phyloP scores from a whole-genome alignment of 2,888 invertebrate species.

The Chrysolina oricalcia region DNA sequence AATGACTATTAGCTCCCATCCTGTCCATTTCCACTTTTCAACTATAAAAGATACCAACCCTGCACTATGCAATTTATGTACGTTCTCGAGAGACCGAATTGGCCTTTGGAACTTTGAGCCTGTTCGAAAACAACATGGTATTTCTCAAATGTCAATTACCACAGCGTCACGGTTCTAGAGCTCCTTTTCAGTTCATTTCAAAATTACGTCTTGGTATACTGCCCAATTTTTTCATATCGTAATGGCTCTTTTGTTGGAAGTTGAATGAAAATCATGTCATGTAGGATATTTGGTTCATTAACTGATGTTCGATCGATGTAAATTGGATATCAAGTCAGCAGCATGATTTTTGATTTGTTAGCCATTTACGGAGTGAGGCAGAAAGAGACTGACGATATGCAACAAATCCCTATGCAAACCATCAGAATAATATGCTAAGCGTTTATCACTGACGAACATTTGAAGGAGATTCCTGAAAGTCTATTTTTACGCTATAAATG shows the following conservation, averaged over 20 bases:
- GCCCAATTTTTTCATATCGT: slow-evolving; percentile 22
- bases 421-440: too few species aligned
- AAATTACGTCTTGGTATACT: slow-evolving; percentile 17
- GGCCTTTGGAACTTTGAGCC: slow-evolving; percentile 45
- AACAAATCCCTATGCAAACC: too few species aligned
- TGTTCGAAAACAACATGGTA: slow-evolving; percentile 48
- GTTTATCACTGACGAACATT: too few species aligned
- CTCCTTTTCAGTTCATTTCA: slow-evolving; percentile 33
- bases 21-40: background rate
- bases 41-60: background rate
- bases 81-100: slow-evolving; percentile 44
- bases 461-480: too few species aligned
- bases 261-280: background rate
- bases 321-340: too few species aligned
- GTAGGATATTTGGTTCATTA: too few species aligned
- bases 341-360: too few species aligned
- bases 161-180: slow-evolving; percentile 43
- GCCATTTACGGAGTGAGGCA: too few species aligned
- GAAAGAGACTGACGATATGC: too few species aligned
- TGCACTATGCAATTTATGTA: background rate
- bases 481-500: too few species aligned
- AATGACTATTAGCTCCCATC: background rate
- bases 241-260: background rate
- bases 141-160: slow-evolving; percentile 55
- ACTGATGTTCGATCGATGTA: too few species aligned